These are phyloP conservation scores for Nebria salina DNA, from an alignment of 2,888 invertebrate species.

Conservation along the genomic window DNA sequence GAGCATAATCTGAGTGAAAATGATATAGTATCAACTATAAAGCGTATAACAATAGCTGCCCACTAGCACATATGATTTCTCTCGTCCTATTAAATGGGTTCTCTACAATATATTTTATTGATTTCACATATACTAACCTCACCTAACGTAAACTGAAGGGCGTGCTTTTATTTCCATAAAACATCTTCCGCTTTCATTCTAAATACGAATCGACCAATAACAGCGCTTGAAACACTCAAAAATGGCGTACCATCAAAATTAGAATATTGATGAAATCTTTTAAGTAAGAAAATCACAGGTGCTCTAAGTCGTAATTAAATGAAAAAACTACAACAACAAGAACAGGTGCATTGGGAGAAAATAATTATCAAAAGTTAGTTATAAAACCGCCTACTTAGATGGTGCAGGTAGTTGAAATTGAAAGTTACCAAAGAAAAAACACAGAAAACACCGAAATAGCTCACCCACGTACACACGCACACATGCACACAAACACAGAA, in stretches of 20 bases:
- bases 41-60: conserved; percentile 42
- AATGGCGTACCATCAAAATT: too few species aligned
- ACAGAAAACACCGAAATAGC: background rate
- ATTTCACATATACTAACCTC: conserved; percentile 24
- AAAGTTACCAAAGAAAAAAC: conserved; percentile 14
- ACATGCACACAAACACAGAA: conserved; percentile 20
- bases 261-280: too few species aligned
- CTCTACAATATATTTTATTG: conserved; percentile 37
- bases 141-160: background rate
- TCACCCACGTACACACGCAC: conserved; percentile 12
- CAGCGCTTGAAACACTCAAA: background rate
- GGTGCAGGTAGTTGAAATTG: conserved; percentile 24
- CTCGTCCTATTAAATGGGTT: conserved; percentile 24
- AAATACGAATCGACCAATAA: background rate
- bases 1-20: conserved; percentile 42
- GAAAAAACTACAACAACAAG: conserved; percentile 34
- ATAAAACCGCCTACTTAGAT: conserved; percentile 14
- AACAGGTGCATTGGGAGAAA: background rate
- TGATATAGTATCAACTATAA: conserved; percentile 42
- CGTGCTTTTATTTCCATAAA: background rate
- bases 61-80: conserved; percentile 36
- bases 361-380: conserved; percentile 39
- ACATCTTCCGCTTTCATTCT: background rate
- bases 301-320: conserved; percentile 33
- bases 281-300: conserved; percentile 33